Evolutionary conservation across 2,888 invertebrate species (phyloP).

Genomic region (Amaurobius ferox): DNA sequence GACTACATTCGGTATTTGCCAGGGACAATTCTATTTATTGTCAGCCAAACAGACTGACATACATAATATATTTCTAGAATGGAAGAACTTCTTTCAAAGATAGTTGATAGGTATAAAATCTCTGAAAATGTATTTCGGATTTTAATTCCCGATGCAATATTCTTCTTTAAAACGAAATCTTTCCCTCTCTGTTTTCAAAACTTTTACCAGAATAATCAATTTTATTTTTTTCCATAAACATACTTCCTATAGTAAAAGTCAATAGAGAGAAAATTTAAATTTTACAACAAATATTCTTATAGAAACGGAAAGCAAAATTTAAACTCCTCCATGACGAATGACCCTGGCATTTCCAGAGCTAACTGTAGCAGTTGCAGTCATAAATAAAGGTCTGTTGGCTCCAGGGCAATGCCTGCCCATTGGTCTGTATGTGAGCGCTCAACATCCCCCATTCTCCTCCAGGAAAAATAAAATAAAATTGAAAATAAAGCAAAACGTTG

Average conservation of each 20-base stretch:
- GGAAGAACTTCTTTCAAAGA: too few species aligned
- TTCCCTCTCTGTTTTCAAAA: too few species aligned
- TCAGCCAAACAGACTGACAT: too few species aligned
- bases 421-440: not conserved
- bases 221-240: not conserved
- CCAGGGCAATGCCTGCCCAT: not conserved
- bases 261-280: conserved; percentile 3
- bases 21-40: too few species aligned
- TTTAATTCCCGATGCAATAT: too few species aligned
- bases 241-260: not conserved
- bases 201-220: not conserved
- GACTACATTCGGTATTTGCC: too few species aligned
- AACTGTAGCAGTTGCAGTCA: not conserved
- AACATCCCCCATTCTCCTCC: not conserved
- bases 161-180: too few species aligned
- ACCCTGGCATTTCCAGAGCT: not conserved
- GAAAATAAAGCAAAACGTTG: not conserved
- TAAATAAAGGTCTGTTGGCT: not conserved
- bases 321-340: not conserved
- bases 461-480: not conserved
- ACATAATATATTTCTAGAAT: too few species aligned
- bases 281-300: not conserved
- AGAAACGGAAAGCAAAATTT: not conserved
- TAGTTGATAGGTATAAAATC: too few species aligned
- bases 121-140: too few species aligned